A percentile compares a stretch with the other conserved stretches of the same genome.
Conservation (phyloP, 1,140 invertebrate species). For the Geopemphigus sp. region DNA sequence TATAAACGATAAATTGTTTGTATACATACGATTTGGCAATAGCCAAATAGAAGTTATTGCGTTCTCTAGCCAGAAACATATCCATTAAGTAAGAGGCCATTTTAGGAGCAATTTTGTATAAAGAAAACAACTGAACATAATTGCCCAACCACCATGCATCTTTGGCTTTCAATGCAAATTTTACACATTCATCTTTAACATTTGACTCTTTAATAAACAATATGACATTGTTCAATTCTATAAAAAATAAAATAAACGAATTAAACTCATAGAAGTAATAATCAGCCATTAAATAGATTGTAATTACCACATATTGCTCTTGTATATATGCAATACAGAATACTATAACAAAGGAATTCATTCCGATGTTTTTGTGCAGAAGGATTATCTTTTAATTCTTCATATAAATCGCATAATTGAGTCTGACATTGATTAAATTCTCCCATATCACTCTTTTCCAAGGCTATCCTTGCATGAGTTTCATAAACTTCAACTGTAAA, state of each 20-base stretch:
- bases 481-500: constrained; percentile 98
- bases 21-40: constrained; percentile 39
- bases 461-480: constrained; percentile 93
- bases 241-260: neutral
- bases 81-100: constrained; percentile 97
- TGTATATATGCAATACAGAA: constrained; percentile 96
- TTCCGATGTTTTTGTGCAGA: constrained; percentile 61
- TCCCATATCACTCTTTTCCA: constrained; percentile 96
- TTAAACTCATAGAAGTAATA: neutral
- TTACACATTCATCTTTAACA: constrained; percentile 10
- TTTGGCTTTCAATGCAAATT: constrained; percentile 32
- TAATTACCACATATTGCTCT: constrained; percentile 88
- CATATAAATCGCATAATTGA: constrained; percentile 89
- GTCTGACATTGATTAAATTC: constrained; percentile 99
- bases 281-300: neutral
- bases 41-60: constrained; percentile 41
- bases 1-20: constrained; percentile 38
- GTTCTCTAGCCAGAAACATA: constrained; percentile 84
- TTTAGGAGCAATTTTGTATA: constrained; percentile 82
- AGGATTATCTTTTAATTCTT: constrained; percentile 66
- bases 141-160: constrained; percentile 40
- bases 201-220: constrained; percentile 11
- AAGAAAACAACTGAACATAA: constrained; percentile 51
- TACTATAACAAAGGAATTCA: constrained; percentile 93
- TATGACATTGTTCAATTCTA: constrained; percentile 12